phyloP scores from a whole-genome alignment of 2,888 invertebrate species.

The Chrysolina oricalcia region DNA sequence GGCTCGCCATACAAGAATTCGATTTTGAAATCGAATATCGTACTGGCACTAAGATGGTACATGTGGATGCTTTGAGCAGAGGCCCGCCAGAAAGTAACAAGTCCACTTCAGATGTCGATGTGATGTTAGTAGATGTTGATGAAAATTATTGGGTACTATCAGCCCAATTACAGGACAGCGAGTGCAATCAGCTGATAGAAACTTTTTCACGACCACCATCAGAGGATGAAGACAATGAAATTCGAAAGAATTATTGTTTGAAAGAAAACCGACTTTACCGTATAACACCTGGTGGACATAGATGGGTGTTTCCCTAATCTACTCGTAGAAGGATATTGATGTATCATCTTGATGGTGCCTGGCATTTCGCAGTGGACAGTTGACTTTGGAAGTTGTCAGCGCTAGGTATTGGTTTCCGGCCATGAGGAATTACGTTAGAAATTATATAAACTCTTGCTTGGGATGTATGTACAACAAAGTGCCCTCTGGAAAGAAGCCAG shows the following conservation, averaged over 20 bases:
- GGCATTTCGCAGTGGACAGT: constrained; percentile 54
- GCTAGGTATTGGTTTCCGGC: constrained; percentile 59
- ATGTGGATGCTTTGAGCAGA: too few species aligned
- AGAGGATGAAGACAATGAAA: constrained; percentile 35
- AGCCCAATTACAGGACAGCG: too few species aligned
- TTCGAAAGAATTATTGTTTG: constrained; percentile 48
- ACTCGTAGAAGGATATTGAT: constrained; percentile 46
- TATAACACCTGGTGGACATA: constrained; percentile 37
- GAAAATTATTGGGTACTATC: constrained; percentile 31
- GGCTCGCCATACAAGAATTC: too few species aligned
- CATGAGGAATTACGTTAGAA: constrained; percentile 56
- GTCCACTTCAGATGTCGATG: constrained; percentile 47
- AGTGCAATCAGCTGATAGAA: constrained; percentile 44
- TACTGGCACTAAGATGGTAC: too few species aligned
- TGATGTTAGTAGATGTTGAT: constrained; percentile 42
- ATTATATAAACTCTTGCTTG: constrained; percentile 62
- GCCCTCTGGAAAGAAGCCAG: constrained; percentile 54
- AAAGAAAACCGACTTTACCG: constrained; percentile 47
- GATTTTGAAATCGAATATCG: too few species aligned
- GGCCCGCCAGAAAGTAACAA: too few species aligned
- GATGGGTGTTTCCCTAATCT: constrained; percentile 48
- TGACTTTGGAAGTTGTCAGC: constrained; percentile 55
- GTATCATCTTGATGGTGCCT: too few species aligned
- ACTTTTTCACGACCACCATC: constrained; percentile 34
- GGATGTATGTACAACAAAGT: constrained; percentile 63